phyloP scores from a whole-genome alignment of 2,888 invertebrate genomes.

The Bombylius discolor region DNA sequence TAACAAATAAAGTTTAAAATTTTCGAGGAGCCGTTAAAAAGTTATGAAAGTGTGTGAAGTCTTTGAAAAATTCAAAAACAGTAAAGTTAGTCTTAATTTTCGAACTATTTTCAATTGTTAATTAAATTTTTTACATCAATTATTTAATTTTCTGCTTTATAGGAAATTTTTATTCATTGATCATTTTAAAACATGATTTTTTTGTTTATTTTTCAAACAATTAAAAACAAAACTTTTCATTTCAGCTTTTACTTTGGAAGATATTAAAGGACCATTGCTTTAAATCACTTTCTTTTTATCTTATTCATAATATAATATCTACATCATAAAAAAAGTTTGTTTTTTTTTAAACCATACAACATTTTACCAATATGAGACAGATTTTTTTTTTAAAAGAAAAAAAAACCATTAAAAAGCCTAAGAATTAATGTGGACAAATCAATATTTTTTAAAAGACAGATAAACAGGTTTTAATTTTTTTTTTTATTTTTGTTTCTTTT shows the following conservation, averaged over 20 bases:
- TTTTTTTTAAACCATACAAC: not conserved
- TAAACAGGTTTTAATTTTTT: not conserved
- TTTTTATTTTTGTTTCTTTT: not conserved
- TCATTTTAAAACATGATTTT: too few species aligned
- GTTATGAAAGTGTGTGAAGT: too few species aligned
- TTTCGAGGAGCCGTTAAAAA: too few species aligned
- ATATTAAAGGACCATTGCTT: constrained; percentile 28
- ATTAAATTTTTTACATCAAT: too few species aligned
- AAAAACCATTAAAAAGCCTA: not conserved
- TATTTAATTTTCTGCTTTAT: too few species aligned
- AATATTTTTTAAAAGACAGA: not conserved
- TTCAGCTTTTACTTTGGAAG: constrained; percentile 34
- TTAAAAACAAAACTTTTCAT: constrained; percentile 15
- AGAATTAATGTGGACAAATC: too few species aligned
- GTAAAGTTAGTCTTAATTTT: too few species aligned
- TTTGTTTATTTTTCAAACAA: too few species aligned
- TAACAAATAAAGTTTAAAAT: too few species aligned
- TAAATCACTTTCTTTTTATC: not conserved
- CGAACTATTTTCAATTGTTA: too few species aligned
- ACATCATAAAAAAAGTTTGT: not conserved
- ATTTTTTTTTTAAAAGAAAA: not conserved
- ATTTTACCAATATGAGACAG: not conserved
- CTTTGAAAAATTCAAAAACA: too few species aligned
- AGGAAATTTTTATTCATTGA: too few species aligned
- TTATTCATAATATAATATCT: not conserved